A percentile compares a stretch with the other conserved stretches of the same genome.
phyloP scores from a whole-genome alignment of 1,140 invertebrate genomes.

The Adelges cooleyi region DNA sequence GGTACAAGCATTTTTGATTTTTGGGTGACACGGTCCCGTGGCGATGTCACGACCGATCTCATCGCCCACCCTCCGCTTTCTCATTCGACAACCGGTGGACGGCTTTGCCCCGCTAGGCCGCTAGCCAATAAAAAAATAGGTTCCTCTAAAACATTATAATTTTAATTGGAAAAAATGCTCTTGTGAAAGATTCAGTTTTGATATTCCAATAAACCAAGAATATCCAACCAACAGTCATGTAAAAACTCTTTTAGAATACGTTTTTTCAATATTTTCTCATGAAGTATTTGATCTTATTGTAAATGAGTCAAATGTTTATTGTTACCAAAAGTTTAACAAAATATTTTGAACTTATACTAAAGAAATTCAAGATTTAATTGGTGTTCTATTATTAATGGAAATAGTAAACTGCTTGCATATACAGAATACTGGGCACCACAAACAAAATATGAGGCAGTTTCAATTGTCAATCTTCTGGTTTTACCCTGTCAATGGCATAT shows the following conservation, averaged over 20 bases:
- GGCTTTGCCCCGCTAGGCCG: no score
- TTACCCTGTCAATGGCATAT: no score
- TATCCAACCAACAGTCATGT: not conserved
- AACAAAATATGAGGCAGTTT: constrained; percentile 30
- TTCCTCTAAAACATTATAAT: not conserved
- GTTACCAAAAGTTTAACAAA: constrained; percentile 26
- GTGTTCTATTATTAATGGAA: constrained; percentile 32
- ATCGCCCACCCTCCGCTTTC: no score
- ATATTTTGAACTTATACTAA: constrained; percentile 15
- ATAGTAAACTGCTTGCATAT: constrained; percentile 30
- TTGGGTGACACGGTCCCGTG: no score
- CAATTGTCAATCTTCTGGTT: no score
- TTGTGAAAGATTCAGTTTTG: not conserved
- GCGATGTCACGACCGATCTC: no score
- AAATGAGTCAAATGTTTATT: constrained; percentile 31
- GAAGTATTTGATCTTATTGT: constrained; percentile 30
- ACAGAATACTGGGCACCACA: constrained; percentile 33
- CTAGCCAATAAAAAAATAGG: not conserved
- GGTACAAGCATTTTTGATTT: no score
- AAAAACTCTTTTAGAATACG: constrained; percentile 14
- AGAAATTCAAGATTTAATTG: constrained; percentile 34
- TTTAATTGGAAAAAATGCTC: constrained; percentile 3
- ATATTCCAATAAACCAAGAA: not conserved
- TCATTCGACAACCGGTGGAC: no score
- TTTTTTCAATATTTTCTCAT: constrained; percentile 30